phyloP scores from a whole-genome alignment of 2,797 vertebrate genomes.

The Poecilia velifera region DNA sequence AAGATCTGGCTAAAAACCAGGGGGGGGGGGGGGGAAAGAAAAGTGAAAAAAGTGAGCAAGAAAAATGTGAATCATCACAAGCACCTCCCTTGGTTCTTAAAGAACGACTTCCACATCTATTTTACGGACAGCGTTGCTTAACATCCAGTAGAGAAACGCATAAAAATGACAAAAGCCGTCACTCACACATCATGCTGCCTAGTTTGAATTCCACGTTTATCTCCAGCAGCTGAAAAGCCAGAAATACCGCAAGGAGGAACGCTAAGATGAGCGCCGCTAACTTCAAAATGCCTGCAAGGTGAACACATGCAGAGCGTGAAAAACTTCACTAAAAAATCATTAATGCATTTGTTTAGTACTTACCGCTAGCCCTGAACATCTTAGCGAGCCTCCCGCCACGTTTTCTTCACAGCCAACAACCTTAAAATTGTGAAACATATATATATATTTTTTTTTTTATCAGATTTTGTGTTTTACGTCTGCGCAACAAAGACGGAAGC shows the following conservation, averaged over 20 bases:
- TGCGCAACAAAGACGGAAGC: not conserved
- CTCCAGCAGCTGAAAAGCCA: constrained; percentile 92
- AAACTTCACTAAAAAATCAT: not conserved
- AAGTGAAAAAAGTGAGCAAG: not conserved
- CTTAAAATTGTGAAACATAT: not conserved
- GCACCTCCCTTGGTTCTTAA: not conserved
- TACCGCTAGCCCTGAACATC: constrained; percentile 69
- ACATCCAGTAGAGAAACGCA: not conserved
- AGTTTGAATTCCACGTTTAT: constrained; percentile 89
- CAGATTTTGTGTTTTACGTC: not conserved
- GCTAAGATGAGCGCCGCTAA: constrained; percentile 81
- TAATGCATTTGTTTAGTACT: not conserved
- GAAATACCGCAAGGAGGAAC: constrained; percentile 88
- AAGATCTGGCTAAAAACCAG: constrained; percentile 77
- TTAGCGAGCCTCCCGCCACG: constrained; percentile 17
- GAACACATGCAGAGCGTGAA: not conserved
- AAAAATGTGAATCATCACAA: not conserved
- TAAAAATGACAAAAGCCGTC: not conserved
- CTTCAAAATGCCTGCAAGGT: constrained; percentile 85
- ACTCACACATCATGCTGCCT: constrained; percentile 88
- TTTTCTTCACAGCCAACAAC: not conserved
- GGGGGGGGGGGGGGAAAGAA: not conserved
- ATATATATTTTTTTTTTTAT: not conserved
- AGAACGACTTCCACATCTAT: not conserved
- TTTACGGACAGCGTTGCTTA: not conserved